Conservation (phyloP, 2,113 vertebrate species). For the Caretta caretta region DNA sequence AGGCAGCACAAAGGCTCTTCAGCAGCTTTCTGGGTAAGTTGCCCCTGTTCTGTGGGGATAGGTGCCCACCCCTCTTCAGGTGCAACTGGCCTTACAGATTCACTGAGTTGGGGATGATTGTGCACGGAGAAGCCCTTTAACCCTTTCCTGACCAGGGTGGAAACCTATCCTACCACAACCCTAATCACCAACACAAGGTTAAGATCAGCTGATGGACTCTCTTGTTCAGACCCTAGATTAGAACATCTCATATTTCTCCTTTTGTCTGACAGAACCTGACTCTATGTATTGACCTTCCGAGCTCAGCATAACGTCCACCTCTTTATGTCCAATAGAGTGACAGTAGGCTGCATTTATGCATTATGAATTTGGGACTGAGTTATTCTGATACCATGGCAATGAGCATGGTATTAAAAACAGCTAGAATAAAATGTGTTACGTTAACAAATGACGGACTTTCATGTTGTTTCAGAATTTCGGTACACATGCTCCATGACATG, state of each 20-base stretch:
- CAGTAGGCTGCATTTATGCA: neutral
- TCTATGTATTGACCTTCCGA: neutral
- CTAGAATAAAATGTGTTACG: neutral
- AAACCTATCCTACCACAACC: neutral
- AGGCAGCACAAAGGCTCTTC: neutral
- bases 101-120: neutral
- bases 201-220: too few relatives aligned
- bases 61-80: neutral
- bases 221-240: neutral
- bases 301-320: neutral
- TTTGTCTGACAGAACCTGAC: neutral
- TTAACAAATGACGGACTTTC: neutral
- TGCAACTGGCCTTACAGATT: neutral
- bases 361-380: neutral
- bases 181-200: neutral
- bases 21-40: neutral
- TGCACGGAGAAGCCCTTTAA: neutral
- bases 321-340: neutral
- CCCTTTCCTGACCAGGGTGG: neutral
- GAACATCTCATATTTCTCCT: neutral
- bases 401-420: neutral
- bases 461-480: neutral
- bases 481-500: fast-evolving
- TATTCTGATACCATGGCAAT: neutral
- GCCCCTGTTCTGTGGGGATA: neutral